These are phyloP conservation scores for Clarias gariepinus DNA, from an alignment of 2,113 vertebrate species.

Conservation along the genomic window DNA sequence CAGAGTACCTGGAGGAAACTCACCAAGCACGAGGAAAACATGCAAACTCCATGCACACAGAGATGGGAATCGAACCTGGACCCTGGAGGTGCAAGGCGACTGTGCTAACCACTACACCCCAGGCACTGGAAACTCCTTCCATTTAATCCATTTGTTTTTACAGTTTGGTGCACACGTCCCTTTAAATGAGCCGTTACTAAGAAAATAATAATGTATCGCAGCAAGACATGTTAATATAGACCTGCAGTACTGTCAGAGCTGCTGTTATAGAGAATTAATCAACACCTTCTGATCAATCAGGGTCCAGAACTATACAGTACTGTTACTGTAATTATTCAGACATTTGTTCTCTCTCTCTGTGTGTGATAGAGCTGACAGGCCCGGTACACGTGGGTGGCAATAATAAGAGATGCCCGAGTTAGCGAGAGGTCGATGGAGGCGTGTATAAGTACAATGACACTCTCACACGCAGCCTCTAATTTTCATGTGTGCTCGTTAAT, in stretches of 20 bases:
- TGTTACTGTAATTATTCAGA: background rate
- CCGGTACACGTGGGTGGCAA: background rate
- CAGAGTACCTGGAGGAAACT: no score
- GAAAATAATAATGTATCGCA: background rate
- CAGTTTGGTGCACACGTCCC: no score
- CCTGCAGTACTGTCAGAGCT: no score
- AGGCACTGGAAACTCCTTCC: no score
- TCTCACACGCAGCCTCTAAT: conserved; percentile 44
- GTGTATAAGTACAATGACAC: conserved; percentile 34
- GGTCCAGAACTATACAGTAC: background rate
- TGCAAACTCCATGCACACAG: no score
- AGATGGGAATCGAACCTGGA: no score
- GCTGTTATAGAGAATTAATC: background rate
- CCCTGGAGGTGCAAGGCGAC: no score
- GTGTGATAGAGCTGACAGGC: conserved; percentile 35
- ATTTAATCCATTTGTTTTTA: no score
- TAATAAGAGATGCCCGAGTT: conserved; percentile 45
- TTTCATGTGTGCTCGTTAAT: conserved; percentile 53
- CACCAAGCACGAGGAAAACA: no score
- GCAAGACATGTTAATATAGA: background rate
- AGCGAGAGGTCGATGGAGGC: conserved; percentile 34
- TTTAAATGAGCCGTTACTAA: background rate
- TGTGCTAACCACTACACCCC: no score
- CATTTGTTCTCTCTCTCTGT: background rate
- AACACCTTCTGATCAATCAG: background rate